Base-by-base conservation (phyloP, 2,888 invertebrate genomes). In the Netelia melanura region DNA sequence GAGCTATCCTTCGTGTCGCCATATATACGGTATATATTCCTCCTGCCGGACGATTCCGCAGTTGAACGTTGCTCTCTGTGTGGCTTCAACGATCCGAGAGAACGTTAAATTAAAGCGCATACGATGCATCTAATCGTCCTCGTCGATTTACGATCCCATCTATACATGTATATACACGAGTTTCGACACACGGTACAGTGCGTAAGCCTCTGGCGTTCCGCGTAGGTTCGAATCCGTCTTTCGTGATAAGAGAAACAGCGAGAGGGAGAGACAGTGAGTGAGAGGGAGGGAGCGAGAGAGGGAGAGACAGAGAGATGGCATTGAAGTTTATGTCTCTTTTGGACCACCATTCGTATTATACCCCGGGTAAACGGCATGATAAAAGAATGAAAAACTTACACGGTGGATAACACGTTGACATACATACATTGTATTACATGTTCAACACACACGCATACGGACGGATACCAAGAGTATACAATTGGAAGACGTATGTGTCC, bases 21-120 rank as follows among this genome's bases (percentile, higher is more conserved):
- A 64, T 52, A 30, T 52, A 64, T 14, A 75, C 10, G 25, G n/a
- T 14, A 61, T 3, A 23, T 25, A 17, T 44, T 65, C 56, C 68
- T 70, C 70, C 52, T 70, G 70, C 56, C 52, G 74, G 62, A 21
- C 65, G 56, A 65, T 85, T 71, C 65, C 38, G 44, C 64, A 64
- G 79, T 82, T 71, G 21, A 71, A 79, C 67, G 78, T 68, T 38
- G 9, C 30, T 56, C 56, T 56, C 56, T 58, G 21, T 58, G 48
- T 21, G 68, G 75, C 52, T 65, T 58, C 38, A 76, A 67, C 75
- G 71, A 71, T 79, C 58, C 64, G 54, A 52, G 70, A 21, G 74
- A 79, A 71, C 85, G 85, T 85, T 82, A 65, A 71, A 79, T 71
- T 85, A 79, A 25, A 54, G 64, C 72, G 52, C 54, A 21, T 44